A percentile compares a stretch with the other conserved stretches of the same genome.
Evolutionary conservation across 2,888 invertebrate species (phyloP).

Genomic region (Cistogaster globosa): DNA sequence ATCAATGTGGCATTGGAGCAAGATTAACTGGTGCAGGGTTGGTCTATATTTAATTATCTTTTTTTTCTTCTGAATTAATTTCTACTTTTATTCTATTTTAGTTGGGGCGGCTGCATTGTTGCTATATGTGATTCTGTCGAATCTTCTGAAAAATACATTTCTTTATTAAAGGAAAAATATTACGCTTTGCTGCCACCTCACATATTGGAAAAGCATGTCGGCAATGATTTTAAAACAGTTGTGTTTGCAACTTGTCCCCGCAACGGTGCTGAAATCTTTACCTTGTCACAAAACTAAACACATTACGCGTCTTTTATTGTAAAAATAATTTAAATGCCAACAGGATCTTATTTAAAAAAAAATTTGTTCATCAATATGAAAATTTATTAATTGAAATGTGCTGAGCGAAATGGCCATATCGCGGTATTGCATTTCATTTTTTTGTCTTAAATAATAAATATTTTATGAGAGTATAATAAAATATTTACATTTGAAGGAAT

Average conservation of each 20-base stretch:
- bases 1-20: conserved; percentile 88
- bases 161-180: conserved; percentile 87
- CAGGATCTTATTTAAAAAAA: too few relatives aligned
- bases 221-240: conserved; percentile 84
- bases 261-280: conserved; percentile 80
- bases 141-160: conserved; percentile 87
- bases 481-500: neutral
- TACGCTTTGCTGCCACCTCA: conserved; percentile 85
- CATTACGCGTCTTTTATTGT: neutral
- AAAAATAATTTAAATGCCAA: too few relatives aligned
- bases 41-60: conserved; percentile 57
- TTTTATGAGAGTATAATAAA: neutral
- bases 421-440: neutral
- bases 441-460: neutral
- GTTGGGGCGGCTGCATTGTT: conserved; percentile 98
- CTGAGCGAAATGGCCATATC: too few relatives aligned
- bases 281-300: conserved; percentile 33
- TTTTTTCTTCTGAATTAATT: neutral
- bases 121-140: conserved; percentile 85
- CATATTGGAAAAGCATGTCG: conserved; percentile 82
- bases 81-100: conserved; percentile 79
- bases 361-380: too few relatives aligned
- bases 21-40: conserved; percentile 97
- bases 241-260: conserved; percentile 88
- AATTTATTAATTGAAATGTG: neutral